These are phyloP conservation scores for Grapholita molesta DNA, from an alignment of 1,140 invertebrate species.

Conservation along the genomic window DNA sequence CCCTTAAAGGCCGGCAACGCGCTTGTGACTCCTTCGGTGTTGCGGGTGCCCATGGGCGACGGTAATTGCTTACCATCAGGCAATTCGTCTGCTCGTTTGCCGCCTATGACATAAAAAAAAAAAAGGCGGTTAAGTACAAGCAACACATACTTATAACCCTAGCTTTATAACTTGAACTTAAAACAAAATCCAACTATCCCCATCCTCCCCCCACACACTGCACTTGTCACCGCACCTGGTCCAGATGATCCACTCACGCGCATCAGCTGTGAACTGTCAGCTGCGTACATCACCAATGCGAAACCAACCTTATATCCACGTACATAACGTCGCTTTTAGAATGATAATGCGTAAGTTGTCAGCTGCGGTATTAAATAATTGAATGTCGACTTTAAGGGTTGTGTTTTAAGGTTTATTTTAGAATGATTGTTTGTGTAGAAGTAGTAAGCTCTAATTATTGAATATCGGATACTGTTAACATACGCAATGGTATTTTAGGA, in stretches of 20 bases:
- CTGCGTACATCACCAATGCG: background rate
- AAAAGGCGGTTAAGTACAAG: too few species aligned
- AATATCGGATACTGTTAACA: conserved; percentile 4
- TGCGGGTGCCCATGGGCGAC: too few species aligned
- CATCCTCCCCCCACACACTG: conserved; percentile 17
- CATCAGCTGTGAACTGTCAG: conserved; percentile 19
- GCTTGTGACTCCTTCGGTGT: too few species aligned
- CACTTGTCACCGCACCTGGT: conserved; percentile 36
- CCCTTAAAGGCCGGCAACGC: too few species aligned
- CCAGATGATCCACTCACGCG: conserved; percentile 25
- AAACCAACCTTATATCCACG: conserved; percentile 13
- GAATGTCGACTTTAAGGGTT: background rate
- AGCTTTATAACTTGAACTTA: too few species aligned
- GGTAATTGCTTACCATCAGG: too few species aligned
- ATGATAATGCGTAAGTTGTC: background rate
- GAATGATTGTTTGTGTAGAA: background rate
- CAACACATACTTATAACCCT: background rate
- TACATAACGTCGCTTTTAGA: background rate
- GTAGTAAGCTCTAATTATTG: conserved; percentile 13
- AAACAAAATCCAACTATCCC: background rate
- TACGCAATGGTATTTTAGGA: background rate
- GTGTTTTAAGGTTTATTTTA: background rate
- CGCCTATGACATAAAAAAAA: too few species aligned
- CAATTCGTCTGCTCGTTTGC: too few species aligned
- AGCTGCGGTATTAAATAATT: background rate